These are phyloP conservation scores for Pasiphila rectangulata DNA, from an alignment of 2,888 invertebrate species.

Conservation along the genomic window DNA sequence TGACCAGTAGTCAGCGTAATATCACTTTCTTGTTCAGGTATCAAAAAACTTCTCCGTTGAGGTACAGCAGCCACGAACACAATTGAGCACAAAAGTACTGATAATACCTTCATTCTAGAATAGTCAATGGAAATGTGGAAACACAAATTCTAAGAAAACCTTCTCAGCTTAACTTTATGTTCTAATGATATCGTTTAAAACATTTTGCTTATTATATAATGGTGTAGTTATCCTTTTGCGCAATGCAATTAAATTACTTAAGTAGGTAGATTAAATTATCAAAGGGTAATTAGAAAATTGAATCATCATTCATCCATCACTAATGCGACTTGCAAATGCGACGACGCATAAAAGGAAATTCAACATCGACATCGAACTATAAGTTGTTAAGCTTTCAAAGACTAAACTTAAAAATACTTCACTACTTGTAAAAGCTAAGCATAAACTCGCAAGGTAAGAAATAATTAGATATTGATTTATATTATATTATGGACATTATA, in stretches of 20 bases:
- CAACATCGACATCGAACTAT: background rate
- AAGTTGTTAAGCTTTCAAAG: background rate
- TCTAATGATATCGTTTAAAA: background rate
- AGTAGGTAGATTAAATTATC: conserved; percentile 1
- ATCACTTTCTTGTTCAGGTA: conserved; percentile 33
- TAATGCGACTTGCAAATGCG: background rate
- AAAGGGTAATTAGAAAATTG: conserved; percentile 6
- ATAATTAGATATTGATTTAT: no score
- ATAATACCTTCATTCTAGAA: conserved; percentile 20
- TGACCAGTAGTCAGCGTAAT: conserved; percentile 7
- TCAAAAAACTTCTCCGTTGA: conserved; percentile 26
- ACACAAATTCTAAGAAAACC: background rate
- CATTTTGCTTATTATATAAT: background rate
- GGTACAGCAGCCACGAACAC: conserved; percentile 14
- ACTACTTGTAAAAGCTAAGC: background rate
- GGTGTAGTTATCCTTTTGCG: background rate
- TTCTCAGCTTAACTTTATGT: background rate
- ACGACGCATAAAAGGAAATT: conserved; percentile 15
- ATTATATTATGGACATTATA: no score
- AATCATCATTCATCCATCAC: background rate
- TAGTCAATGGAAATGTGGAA: background rate
- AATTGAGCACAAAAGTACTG: conserved; percentile 12
- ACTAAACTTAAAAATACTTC: no score
- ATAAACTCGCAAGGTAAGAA: conserved; percentile 6
- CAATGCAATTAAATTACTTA: conserved; percentile 14